A percentile compares a stretch with the other conserved stretches of the same genome.
Evolutionary conservation across 2,888 invertebrate species (phyloP).

Genomic region (Sacculina carcini): DNA sequence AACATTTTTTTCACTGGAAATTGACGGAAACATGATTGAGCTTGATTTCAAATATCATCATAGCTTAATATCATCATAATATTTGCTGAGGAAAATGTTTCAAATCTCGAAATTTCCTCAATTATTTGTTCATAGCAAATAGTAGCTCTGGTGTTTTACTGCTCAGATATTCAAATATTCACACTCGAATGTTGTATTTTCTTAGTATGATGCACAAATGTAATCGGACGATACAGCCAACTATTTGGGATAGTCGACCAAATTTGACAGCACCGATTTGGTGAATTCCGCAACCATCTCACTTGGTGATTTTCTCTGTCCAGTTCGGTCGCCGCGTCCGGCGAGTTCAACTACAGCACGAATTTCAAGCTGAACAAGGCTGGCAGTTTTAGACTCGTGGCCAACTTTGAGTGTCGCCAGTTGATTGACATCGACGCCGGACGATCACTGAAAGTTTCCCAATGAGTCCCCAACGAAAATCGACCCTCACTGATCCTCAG

Average conservation of each 20-base stretch:
- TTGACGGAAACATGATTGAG: too few relatives aligned
- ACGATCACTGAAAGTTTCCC: constrained; percentile 18
- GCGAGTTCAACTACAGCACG: constrained; percentile 33
- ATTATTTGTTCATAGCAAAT: too few relatives aligned
- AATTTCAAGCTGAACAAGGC: constrained; percentile 30
- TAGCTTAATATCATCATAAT: neutral
- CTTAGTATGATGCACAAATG: too few relatives aligned
- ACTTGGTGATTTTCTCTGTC: constrained; percentile 16
- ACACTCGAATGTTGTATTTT: too few relatives aligned
- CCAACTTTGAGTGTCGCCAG: constrained; percentile 39
- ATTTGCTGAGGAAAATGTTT: too few relatives aligned
- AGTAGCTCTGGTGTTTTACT: too few relatives aligned
- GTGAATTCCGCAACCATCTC: neutral
- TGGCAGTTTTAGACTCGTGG: constrained; percentile 33
- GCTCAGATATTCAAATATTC: too few relatives aligned
- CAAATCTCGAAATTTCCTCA: too few relatives aligned
- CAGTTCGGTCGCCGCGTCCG: constrained; percentile 35
- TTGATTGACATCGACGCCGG: constrained; percentile 42
- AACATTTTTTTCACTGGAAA: too few relatives aligned
- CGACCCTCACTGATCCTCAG: too few relatives aligned
- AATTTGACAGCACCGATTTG: neutral
- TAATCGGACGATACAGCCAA: too few relatives aligned
- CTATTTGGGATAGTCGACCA: neutral
- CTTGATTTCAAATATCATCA: too few relatives aligned
- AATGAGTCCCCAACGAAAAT: constrained; percentile 24